Evolutionary conservation across 2,113 vertebrate genomes (phyloP).

Genomic region (Galemys pyrenaicus): DNA sequence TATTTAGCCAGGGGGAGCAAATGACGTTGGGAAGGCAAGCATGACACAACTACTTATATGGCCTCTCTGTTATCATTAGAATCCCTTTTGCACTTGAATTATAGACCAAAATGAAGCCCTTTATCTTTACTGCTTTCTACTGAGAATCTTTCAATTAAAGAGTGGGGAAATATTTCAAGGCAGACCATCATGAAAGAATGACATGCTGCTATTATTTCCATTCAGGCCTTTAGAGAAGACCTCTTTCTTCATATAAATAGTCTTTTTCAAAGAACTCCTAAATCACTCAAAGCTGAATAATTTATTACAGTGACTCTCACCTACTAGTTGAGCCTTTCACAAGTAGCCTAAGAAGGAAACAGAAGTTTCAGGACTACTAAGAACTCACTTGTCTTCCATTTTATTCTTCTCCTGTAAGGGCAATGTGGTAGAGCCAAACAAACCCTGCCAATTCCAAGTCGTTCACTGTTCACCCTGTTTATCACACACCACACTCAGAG

Average conservation of each 20-base stretch:
- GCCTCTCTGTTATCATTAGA: not conserved
- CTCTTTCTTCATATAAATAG: not conserved
- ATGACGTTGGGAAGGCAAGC: not conserved
- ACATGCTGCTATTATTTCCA: not conserved
- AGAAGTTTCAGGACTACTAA: not conserved
- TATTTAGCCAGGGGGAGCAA: not conserved
- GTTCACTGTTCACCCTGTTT: not conserved
- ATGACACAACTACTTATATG: not conserved
- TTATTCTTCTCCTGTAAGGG: not conserved
- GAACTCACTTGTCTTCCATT: not conserved
- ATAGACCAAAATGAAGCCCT: not conserved
- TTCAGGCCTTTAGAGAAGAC: not conserved
- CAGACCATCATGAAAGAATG: not conserved
- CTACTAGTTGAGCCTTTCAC: not conserved
- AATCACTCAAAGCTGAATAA: not conserved
- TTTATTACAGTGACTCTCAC: not conserved
- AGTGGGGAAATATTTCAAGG: conserved; percentile 1
- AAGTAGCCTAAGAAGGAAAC: not conserved
- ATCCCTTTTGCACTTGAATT: conserved; percentile 11
- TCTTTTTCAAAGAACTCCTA: not conserved
- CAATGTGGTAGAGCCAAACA: not conserved
- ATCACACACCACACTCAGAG: not conserved
- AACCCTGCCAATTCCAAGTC: not conserved
- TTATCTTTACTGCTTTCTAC: not conserved
- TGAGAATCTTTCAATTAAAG: conserved; percentile 24